Percentiles rank a stretch among this genome's conserved stretches.
Evolutionary conservation across 64 coral and sea anemone genomes (phyloP).

Genomic region (Stylophora pistillata): DNA sequence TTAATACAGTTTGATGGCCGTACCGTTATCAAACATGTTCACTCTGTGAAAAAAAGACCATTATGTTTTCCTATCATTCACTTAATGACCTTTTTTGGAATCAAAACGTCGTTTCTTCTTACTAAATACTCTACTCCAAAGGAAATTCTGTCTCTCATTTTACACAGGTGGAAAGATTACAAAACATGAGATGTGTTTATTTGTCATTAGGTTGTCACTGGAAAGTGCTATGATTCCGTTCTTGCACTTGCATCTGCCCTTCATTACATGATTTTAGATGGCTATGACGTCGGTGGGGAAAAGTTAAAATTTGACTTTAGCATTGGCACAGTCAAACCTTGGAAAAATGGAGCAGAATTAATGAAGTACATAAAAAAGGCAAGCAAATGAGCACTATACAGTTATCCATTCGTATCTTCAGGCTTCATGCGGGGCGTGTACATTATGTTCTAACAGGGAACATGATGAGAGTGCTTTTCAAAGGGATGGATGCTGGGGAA

Average conservation of each 20-base stretch:
- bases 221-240: slow-evolving; percentile 45
- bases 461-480: background rate
- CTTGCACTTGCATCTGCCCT: slow-evolving; percentile 29
- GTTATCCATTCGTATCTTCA: background rate
- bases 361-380: slow-evolving; percentile 58
- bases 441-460: background rate
- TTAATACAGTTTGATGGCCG: too few relatives aligned
- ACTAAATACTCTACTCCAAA: too few relatives aligned
- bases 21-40: too few relatives aligned
- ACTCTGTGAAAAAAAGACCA: too few relatives aligned
- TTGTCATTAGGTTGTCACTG: slow-evolving; percentile 27
- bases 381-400: background rate
- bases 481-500: too few relatives aligned
- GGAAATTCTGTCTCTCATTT: too few relatives aligned
- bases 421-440: background rate
- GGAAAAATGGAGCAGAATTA: slow-evolving; percentile 35
- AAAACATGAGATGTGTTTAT: background rate
- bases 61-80: too few relatives aligned
- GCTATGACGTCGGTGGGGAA: slow-evolving; percentile 29
- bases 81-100: too few relatives aligned
- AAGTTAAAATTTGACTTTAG: slow-evolving; percentile 35
- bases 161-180: too few relatives aligned
- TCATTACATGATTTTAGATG: slow-evolving; percentile 39
- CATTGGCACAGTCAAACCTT: slow-evolving; percentile 21
- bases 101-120: too few relatives aligned